These are phyloP conservation scores for Elysia chlorotica DNA, from an alignment of 1,140 invertebrate genomes.

Conservation along the genomic window DNA sequence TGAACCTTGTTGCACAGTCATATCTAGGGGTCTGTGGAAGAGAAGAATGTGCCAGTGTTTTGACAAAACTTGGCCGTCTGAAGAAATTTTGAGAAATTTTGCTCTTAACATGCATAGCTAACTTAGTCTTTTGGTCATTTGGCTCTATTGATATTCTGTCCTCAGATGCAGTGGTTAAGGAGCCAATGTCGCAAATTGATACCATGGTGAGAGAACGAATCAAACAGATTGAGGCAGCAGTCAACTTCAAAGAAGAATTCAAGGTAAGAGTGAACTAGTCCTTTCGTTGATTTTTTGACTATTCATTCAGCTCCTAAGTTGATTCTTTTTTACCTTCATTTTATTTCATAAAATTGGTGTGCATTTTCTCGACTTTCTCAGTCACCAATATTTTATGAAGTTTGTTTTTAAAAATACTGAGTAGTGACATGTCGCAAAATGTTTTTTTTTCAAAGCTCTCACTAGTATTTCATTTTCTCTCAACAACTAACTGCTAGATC, in stretches of 20 bases:
- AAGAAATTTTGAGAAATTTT: too few relatives aligned
- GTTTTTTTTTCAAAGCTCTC: background rate
- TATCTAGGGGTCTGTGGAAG: too few relatives aligned
- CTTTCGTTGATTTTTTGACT: background rate
- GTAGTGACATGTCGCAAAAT: background rate
- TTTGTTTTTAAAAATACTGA: background rate
- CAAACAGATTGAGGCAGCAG: background rate
- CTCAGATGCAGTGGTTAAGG: too few relatives aligned
- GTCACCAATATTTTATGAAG: background rate
- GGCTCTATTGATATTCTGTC: too few relatives aligned
- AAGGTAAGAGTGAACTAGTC: slow-evolving; percentile 3
- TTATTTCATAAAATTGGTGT: background rate
- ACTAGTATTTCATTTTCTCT: background rate
- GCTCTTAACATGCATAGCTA: too few relatives aligned
- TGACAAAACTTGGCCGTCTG: too few relatives aligned
- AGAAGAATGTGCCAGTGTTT: too few relatives aligned
- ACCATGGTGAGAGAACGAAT: slow-evolving; percentile 12
- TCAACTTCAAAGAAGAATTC: slow-evolving; percentile 18
- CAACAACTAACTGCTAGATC: background rate
- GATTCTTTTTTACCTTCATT: background rate
- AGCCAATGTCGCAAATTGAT: too few relatives aligned
- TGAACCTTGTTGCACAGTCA: too few relatives aligned
- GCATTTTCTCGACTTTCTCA: background rate
- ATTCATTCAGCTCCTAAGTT: background rate
- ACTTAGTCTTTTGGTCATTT: too few relatives aligned